Base-by-base conservation (phyloP, 2,888 invertebrate genomes). In the Lypha dubia region DNA sequence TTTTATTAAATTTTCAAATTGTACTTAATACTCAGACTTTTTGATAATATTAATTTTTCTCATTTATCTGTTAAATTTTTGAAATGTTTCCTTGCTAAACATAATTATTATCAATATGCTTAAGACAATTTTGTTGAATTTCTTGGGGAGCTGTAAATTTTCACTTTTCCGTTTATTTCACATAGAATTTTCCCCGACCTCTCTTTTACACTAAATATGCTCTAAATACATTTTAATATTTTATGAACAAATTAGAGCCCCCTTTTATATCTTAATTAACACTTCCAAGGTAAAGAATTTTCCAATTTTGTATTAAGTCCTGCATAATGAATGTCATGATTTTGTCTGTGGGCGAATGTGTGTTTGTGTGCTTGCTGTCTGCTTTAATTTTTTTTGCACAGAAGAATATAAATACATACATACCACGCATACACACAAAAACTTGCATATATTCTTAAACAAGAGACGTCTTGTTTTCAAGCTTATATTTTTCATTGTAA, bases 251-350 rank as follows among this genome's bases (percentile, higher is more conserved):
- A 75, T 63, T 75, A 53, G 15, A 28, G 22, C 51, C 41, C 20
- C 15, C 17, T 11, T 17, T 17, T 17, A 17, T 28, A 44, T 28
- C 17, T 53, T 41, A 44, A 32, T 8, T 63, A 53, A 24, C 20
- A 75, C 41, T 41, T 74, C 28, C 38, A 24, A 62, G 74, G 74
- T 41, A 28, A 41, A 41, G 9, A 53, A 20, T 41, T 73, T 51
- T 20, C 5, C 41, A 74, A 53, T 63, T 53, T 53, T 28, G 3
- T 20, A 65, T 53, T 65, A 53, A 75, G n/a, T 44, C 51, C 74
- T 74, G 63, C 51, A 62, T 74, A 62, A 51, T 51, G 24, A 74
- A 62, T 74, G 24, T 0, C 6, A 24, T 24, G 17, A 13, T 38
- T 63, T 13, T 49, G 24, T 17, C 1, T 15, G 15, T 32, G 32